A percentile compares a stretch with the other conserved stretches of the same genome.
These are phyloP conservation scores for Aphodius sticticus DNA, from an alignment of 2,888 invertebrate genomes.

Conservation along the genomic window DNA sequence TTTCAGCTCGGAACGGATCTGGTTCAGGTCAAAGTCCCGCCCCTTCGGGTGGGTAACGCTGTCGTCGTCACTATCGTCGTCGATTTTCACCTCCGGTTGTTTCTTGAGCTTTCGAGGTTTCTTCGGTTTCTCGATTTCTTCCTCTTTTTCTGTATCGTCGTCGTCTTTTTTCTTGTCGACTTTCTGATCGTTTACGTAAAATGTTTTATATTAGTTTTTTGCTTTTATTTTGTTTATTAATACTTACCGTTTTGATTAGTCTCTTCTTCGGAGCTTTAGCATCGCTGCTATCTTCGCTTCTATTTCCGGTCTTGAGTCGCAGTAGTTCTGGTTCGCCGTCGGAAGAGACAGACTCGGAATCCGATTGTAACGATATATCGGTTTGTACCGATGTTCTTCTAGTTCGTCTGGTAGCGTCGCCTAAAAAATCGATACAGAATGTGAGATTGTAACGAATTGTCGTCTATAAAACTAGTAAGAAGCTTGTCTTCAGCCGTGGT, in stretches of 20 bases:
- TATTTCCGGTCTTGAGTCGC: conserved; percentile 53
- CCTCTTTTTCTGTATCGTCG: conserved; percentile 61
- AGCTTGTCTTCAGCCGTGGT: no score
- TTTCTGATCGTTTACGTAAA: conserved; percentile 42
- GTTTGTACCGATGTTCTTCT: conserved; percentile 67
- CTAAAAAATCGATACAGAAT: conserved; percentile 29
- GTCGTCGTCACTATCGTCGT: conserved; percentile 63
- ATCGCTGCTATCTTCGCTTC: conserved; percentile 54
- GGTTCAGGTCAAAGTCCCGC: conserved; percentile 83
- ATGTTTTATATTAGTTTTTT: not conserved
- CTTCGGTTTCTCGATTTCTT: conserved; percentile 51
- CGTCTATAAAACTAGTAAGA: no score
- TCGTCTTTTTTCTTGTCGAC: conserved; percentile 58
- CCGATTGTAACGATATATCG: conserved; percentile 67
- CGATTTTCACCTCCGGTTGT: conserved; percentile 58
- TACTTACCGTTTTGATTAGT: conserved; percentile 43
- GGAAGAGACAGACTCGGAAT: conserved; percentile 65
- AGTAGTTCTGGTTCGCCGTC: conserved; percentile 52
- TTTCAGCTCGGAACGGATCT: conserved; percentile 84
- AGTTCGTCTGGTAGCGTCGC: conserved; percentile 54
- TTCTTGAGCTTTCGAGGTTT: conserved; percentile 57
- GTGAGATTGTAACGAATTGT: no score
- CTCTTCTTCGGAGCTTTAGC: conserved; percentile 41
- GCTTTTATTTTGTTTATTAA: no score
- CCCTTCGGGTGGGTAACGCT: conserved; percentile 64